A percentile compares a stretch with the other conserved stretches of the same genome.
Conservation (phyloP, 1,140 invertebrate species). For the Paralvinella palmiformis region DNA sequence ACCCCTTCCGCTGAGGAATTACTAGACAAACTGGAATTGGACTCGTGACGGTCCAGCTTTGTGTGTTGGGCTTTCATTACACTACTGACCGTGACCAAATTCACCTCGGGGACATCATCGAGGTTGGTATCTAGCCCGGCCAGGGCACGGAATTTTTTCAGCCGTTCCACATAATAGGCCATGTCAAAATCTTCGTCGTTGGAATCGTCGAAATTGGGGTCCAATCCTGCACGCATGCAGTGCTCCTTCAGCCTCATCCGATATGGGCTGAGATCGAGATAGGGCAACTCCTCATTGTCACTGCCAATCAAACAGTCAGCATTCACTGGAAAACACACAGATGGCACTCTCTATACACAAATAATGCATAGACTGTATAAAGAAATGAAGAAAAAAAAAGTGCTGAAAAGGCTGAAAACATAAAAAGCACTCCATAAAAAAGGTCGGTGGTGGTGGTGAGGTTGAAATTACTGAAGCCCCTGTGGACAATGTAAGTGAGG, state of each 20-base stretch:
- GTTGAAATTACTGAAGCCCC: too few species aligned
- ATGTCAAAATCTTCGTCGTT: neutral
- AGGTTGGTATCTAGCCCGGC: neutral
- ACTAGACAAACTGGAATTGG: neutral
- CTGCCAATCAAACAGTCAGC: neutral
- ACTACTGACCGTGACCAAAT: neutral
- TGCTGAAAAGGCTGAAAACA: too few species aligned
- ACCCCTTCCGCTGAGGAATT: neutral
- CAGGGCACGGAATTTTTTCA: neutral
- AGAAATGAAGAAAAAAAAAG: too few species aligned
- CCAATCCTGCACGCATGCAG: too few species aligned
- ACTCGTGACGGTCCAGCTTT: neutral
- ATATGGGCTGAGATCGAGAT: too few species aligned
- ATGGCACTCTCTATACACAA: neutral
- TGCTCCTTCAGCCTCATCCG: too few species aligned
- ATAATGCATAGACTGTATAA: neutral
- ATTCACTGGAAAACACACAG: neutral
- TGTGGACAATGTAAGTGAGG: too few species aligned
- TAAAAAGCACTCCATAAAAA: too few species aligned
- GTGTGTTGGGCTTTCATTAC: neutral
- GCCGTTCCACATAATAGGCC: constrained; percentile 3
- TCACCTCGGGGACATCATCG: neutral
- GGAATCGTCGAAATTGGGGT: neutral
- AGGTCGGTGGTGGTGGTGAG: too few species aligned
- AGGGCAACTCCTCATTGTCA: too few species aligned